Percentiles rank a stretch among this genome's conserved stretches.
These are phyloP conservation scores for Orthosia cruda DNA, from an alignment of 2,888 invertebrate species.

Conservation along the genomic window DNA sequence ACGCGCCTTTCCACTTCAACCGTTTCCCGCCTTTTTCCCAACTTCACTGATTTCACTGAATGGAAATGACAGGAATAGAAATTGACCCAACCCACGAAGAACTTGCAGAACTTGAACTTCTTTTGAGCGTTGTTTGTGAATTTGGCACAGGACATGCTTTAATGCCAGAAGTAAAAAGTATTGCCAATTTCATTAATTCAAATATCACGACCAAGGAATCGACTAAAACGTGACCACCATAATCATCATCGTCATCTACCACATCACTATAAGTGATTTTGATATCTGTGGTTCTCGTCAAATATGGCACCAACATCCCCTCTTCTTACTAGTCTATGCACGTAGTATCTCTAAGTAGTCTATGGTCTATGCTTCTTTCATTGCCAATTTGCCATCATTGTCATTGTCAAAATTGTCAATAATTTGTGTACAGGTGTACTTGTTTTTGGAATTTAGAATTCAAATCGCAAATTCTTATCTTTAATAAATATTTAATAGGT, in stretches of 20 bases:
- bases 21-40: too few species aligned
- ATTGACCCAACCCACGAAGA: slow-evolving; percentile 52
- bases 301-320: neutral
- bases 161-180: slow-evolving; percentile 29
- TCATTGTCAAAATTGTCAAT: slow-evolving; percentile 1
- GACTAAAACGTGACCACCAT: neutral
- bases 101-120: slow-evolving; percentile 42
- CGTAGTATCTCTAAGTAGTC: too few species aligned
- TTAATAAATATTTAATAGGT: neutral
- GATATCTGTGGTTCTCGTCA: slow-evolving; percentile 10
- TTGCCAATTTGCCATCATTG: too few species aligned
- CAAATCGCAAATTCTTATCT: neutral
- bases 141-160: slow-evolving; percentile 34
- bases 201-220: neutral
- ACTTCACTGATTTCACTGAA: too few species aligned
- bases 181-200: neutral
- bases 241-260: too few species aligned
- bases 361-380: slow-evolving; percentile 1
- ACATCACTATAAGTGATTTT: neutral
- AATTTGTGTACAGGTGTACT: slow-evolving; percentile 12
- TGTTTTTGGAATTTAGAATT: neutral
- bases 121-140: slow-evolving; percentile 44
- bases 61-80: too few species aligned
- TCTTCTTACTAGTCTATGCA: too few species aligned
- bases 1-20: too few species aligned